Conservation (phyloP, 2,797 vertebrate genomes). For the Enteromius afrohamiltoni region DNA sequence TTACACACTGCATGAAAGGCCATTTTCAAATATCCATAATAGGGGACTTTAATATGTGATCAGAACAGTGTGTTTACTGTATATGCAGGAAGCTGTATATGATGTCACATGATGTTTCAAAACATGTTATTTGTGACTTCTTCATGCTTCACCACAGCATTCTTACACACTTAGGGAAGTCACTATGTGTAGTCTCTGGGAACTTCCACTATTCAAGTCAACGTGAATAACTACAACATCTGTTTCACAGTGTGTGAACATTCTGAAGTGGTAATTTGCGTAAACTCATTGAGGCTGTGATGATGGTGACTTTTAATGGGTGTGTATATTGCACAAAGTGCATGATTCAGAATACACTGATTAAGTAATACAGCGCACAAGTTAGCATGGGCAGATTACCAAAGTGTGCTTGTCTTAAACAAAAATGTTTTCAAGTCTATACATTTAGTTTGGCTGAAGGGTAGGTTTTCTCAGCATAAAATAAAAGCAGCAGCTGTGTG, state of each 20-base stretch:
- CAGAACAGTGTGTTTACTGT: not conserved
- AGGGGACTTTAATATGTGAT: not conserved
- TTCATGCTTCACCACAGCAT: not conserved
- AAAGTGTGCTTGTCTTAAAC: not conserved
- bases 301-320: not conserved
- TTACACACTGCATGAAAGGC: too few relatives aligned
- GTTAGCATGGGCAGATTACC: not conserved
- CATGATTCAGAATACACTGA: constrained; percentile 3
- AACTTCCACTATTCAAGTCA: not conserved
- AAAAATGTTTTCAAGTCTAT: not conserved
- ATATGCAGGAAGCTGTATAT: not conserved
- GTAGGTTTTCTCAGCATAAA: not conserved
- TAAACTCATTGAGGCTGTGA: not conserved
- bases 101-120: constrained; percentile 15
- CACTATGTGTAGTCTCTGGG: not conserved
- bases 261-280: not conserved
- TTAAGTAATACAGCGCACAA: too few relatives aligned
- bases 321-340: constrained; percentile 13
- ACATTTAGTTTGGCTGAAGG: constrained; percentile 2
- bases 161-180: constrained; percentile 3
- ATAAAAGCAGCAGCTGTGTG: not conserved
- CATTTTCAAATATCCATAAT: too few relatives aligned
- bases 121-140: not conserved
- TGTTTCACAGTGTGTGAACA: not conserved
- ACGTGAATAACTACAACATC: not conserved